phyloP scores from a whole-genome alignment of 1,140 invertebrate genomes.

The Harpegnathos saltator region DNA sequence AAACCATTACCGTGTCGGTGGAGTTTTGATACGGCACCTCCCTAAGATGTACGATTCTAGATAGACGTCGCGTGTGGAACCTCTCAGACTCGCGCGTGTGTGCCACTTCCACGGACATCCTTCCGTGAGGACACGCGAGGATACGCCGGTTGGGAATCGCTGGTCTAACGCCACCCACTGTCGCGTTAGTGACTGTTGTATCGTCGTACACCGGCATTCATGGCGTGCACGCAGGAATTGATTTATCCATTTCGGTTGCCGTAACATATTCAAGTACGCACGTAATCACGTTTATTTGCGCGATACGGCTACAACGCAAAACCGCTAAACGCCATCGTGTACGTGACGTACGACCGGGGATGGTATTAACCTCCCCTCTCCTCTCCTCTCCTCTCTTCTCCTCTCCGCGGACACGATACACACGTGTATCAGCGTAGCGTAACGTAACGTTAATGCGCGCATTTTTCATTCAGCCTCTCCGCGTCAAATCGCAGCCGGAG shows the following conservation, averaged over 20 bases:
- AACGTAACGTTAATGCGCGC: not conserved
- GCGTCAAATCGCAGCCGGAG: not conserved
- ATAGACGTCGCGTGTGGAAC: no score
- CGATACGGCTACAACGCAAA: constrained; percentile 44
- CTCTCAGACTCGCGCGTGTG: not conserved
- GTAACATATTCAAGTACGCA: constrained; percentile 57
- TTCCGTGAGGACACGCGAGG: no score
- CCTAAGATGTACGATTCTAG: no score
- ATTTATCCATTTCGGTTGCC: constrained; percentile 61
- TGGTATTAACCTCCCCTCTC: constrained; percentile 26
- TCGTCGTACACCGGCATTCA: constrained; percentile 36
- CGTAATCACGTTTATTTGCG: constrained; percentile 68
- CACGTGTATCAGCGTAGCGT: no score
- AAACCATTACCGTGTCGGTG: no score
- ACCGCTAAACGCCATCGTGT: constrained; percentile 35
- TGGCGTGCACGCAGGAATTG: constrained; percentile 38
- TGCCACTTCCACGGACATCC: no score
- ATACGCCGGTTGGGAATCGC: not conserved
- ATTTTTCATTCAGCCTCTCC: constrained; percentile 12
- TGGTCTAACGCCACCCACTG: not conserved
- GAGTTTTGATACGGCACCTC: no score
- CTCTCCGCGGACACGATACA: not conserved
- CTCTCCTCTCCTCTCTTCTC: not conserved
- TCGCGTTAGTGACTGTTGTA: constrained; percentile 12
- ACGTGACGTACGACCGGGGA: constrained; percentile 34